Conservation (phyloP, 2,113 vertebrate species). For the Circaetus gallicus region DNA sequence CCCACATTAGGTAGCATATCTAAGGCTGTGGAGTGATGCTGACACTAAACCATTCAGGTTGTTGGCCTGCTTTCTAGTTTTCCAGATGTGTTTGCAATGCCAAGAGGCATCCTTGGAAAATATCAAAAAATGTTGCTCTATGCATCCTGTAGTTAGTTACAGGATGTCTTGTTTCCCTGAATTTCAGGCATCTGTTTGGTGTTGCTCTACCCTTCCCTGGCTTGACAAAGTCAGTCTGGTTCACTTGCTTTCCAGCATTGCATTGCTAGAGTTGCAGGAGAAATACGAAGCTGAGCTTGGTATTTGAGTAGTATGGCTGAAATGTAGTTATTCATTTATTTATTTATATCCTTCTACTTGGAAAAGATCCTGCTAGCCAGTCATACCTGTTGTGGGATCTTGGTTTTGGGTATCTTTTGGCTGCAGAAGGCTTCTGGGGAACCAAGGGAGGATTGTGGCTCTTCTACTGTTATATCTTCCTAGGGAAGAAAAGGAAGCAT, state of each 20-base stretch:
- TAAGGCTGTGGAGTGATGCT: neutral
- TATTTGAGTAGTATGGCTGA: neutral
- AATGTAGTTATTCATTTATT: neutral
- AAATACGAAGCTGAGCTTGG: neutral
- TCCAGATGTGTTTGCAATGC: neutral
- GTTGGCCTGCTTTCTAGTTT: neutral
- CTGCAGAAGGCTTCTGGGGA: neutral
- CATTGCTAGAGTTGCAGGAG: neutral
- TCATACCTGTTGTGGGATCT: neutral
- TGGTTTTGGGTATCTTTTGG: neutral
- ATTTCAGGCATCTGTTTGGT: neutral
- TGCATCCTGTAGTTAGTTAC: neutral
- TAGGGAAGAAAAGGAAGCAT: neutral
- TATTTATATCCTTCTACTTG: neutral
- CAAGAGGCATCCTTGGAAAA: neutral
- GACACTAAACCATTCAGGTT: neutral
- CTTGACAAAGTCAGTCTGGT: neutral
- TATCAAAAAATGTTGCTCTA: neutral
- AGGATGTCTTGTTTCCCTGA: neutral
- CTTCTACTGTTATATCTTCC: neutral
- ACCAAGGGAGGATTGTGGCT: neutral
- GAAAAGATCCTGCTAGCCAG: neutral
- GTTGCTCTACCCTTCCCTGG: neutral
- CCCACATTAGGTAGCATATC: accelerated
- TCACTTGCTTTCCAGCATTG: neutral